Evolutionary conservation across 2,888 invertebrate species (phyloP).

Genomic region (Agonopterix heracliana): DNA sequence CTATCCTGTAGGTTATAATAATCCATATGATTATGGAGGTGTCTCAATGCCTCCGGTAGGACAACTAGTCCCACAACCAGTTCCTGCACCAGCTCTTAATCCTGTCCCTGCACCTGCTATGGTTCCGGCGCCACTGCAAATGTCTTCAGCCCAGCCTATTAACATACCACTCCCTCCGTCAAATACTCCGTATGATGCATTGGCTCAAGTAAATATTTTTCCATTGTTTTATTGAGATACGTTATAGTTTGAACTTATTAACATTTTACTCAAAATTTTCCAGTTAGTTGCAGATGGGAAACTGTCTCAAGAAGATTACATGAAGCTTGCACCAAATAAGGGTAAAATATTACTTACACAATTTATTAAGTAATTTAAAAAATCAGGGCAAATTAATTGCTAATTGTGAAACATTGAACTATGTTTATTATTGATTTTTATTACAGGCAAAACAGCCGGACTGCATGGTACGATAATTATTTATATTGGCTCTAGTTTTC

Average conservation of each 20-base stretch:
- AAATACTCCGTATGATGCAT: conserved; percentile 49
- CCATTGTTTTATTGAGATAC: conserved; percentile 1
- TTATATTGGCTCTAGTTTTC: neutral
- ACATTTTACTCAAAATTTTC: conserved; percentile 34
- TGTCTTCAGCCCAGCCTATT: conserved; percentile 20
- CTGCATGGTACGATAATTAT: conserved; percentile 6
- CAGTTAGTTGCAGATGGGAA: conserved; percentile 70
- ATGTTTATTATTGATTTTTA: conserved; percentile 4
- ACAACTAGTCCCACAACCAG: conserved; percentile 23
- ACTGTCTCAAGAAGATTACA: conserved; percentile 62
- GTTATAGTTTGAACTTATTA: neutral
- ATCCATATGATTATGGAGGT: conserved; percentile 36
- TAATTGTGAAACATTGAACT: neutral
- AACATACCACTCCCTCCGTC: conserved; percentile 10
- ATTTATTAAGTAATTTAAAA: neutral
- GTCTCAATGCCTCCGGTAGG: conserved; percentile 17
- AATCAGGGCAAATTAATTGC: neutral
- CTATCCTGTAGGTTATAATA: conserved; percentile 32
- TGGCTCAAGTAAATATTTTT: conserved; percentile 56
- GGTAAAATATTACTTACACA: conserved; percentile 32
- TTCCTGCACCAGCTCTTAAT: conserved; percentile 16
- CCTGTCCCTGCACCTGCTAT: conserved; percentile 30
- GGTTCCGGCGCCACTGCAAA: conserved; percentile 31
- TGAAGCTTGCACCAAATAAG: conserved; percentile 65
- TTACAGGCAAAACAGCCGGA: conserved; percentile 9